A percentile compares a stretch with the other conserved stretches of the same genome.
Evolutionary conservation across 1,140 invertebrate genomes (phyloP).

Genomic region (Heliconius eleuchia): DNA sequence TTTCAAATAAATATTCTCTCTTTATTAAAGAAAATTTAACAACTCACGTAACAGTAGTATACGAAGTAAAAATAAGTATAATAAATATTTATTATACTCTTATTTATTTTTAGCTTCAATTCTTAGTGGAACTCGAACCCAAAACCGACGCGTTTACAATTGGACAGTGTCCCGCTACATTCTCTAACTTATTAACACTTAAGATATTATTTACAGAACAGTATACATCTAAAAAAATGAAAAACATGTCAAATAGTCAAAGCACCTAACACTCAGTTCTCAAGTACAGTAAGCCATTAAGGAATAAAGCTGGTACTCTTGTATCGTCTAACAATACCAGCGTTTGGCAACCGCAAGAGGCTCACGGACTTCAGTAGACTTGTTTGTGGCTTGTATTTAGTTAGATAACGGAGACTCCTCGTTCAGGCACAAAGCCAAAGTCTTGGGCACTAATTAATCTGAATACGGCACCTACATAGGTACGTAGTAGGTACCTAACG

Average conservation of each 20-base stretch:
- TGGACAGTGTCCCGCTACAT: too few species aligned
- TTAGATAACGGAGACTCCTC: background rate
- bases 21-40: too few species aligned
- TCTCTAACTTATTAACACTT: too few species aligned
- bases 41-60: too few species aligned
- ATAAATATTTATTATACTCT: too few species aligned
- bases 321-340: constrained; percentile 4
- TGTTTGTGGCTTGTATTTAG: constrained; percentile 6
- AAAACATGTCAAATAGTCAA: background rate
- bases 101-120: too few species aligned
- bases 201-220: too few species aligned
- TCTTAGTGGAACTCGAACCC: too few species aligned
- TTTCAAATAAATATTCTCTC: too few species aligned
- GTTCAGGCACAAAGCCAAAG: constrained; percentile 7
- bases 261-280: background rate
- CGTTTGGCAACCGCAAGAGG: constrained; percentile 1
- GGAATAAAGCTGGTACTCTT: background rate
- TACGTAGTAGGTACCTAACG: background rate
- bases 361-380: background rate
- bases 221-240: too few species aligned
- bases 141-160: too few species aligned
- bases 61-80: too few species aligned
- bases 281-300: background rate
- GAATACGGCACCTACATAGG: background rate
- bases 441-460: background rate